A percentile compares a stretch with the other conserved stretches of the same genome.
phyloP scores from a whole-genome alignment of 1,140 invertebrate genomes.

The Branchinecta lindahli region DNA sequence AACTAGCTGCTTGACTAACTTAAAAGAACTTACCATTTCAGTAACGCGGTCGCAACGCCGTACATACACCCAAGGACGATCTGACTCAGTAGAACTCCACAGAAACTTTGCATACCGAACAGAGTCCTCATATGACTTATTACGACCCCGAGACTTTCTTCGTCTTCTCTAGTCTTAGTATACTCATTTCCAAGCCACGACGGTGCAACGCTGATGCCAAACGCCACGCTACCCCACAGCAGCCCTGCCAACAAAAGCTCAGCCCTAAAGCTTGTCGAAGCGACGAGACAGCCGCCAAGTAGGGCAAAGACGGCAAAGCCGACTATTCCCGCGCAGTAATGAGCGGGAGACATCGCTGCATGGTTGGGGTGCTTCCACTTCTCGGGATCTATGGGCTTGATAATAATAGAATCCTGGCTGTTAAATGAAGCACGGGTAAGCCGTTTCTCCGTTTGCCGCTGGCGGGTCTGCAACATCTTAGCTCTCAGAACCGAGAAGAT shows the following conservation, averaged over 20 bases:
- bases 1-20: too few relatives aligned
- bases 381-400: neutral
- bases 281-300: neutral
- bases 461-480: too few relatives aligned
- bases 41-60: neutral
- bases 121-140: too few relatives aligned
- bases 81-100: neutral
- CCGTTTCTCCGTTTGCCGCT: neutral
- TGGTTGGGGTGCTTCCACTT: neutral
- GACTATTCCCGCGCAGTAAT: neutral
- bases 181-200: too few relatives aligned
- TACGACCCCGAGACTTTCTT: too few relatives aligned
- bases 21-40: neutral
- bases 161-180: too few relatives aligned
- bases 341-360: neutral
- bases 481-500: too few relatives aligned
- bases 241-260: neutral
- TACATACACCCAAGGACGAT: neutral
- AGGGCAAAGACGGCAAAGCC: neutral
- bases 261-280: neutral
- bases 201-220: too few relatives aligned
- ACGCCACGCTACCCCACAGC: neutral
- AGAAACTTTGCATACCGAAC: too few relatives aligned
- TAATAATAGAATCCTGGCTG: neutral
- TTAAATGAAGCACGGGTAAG: constrained; percentile 1